Evolutionary conservation across 2,888 invertebrate species (phyloP), one percentile per base, ranked within the genome.

Genomic region (Poecilus cupreus): DNA sequence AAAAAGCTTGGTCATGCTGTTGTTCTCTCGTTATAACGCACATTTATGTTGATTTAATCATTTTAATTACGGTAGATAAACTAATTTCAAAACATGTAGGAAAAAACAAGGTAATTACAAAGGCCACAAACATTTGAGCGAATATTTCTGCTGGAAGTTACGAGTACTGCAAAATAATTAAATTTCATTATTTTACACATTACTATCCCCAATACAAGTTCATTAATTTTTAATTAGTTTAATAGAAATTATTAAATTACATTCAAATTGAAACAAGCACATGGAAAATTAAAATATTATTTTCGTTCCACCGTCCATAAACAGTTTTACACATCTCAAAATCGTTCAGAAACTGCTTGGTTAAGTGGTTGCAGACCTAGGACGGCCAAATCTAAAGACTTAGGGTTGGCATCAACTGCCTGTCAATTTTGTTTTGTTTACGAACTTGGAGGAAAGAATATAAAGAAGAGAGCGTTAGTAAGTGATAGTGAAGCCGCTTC

Each of bases 31-130:
- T 24, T 60, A 60, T 24, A 60, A 24, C 20, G 60, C 24, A 60
- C 60, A 37, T 68, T 64, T 43, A 37, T 43, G 68, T 68, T 68
- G 68, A 68, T 68, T 68, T 68, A 68, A 68, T 68, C 68, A 39
- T 37, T 32, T 39, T 68, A 68, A 68, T 68, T 43, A 43, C 37
- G 20, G 10, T 11, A 37, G 16, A 68, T 43, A 43, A 64, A 68
- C 37, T 68, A 68, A 68, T 39, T 68, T 68, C 8, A 68, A 68
- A 37, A 68, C 39, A 54, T 49, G 68, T 18, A 68, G 43, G 13
- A 68, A 64, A 32, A 68, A 68, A 37, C 8, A 54, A 18, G 18
- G 11, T 68, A 68, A 68, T 68, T 68, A 68, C 18, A 39, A 68
- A 68, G 13, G 8, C 60, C 13, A n/a, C 32, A 37, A 54, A 54